Conservation (phyloP, 2,888 invertebrate genomes). For the Enchytraeus crypticus region DNA sequence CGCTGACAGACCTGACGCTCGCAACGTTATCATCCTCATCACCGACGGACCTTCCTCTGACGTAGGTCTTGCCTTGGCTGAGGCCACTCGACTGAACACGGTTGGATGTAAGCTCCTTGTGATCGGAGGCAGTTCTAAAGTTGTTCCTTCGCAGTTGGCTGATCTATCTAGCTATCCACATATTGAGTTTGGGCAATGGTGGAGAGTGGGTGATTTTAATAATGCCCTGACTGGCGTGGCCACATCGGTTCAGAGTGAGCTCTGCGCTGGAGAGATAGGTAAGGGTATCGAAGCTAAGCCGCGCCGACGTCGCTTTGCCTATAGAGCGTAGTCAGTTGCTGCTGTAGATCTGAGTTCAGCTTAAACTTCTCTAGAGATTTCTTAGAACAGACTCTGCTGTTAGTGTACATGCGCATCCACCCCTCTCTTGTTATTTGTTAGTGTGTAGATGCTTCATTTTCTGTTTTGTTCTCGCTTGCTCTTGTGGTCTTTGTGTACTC, state of each 20-base stretch:
- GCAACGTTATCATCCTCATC: constrained; percentile 11
- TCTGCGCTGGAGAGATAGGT: constrained; percentile 2
- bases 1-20: constrained; percentile 8
- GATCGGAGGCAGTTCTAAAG: neutral
- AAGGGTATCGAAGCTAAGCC: too few species aligned
- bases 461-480: too few species aligned
- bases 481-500: too few species aligned
- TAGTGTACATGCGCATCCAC: too few species aligned
- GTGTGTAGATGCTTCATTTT: too few species aligned
- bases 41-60: constrained; percentile 2
- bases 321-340: too few species aligned
- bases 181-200: neutral
- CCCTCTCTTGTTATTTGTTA: too few species aligned
- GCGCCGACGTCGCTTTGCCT: too few species aligned
- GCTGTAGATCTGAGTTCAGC: too few species aligned
- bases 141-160: neutral
- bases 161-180: neutral
- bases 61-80: neutral
- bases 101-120: neutral
- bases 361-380: too few species aligned
- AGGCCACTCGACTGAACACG: neutral
- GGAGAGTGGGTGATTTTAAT: neutral
- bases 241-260: neutral
- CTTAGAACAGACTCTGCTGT: too few species aligned
- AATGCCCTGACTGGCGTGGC: neutral